phyloP scores from a whole-genome alignment of 2,888 invertebrate species.

The Ochropacha duplaris region DNA sequence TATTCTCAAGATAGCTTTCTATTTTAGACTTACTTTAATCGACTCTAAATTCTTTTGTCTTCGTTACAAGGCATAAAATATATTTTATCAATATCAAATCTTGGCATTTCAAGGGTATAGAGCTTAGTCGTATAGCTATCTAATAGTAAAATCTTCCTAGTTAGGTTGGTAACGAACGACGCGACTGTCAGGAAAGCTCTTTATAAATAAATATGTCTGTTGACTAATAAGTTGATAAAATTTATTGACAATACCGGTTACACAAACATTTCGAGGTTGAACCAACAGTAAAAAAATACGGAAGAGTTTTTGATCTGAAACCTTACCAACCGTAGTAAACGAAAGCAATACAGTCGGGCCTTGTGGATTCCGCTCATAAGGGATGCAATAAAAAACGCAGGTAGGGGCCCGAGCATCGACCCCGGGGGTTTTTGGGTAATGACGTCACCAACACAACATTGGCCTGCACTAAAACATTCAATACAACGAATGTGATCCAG shows the following conservation, averaged over 20 bases:
- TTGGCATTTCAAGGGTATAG: neutral
- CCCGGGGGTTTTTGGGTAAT: conserved; percentile 62
- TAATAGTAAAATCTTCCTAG: neutral
- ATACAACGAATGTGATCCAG: conserved; percentile 44
- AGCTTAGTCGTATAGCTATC: neutral
- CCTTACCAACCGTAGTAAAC: conserved; percentile 6
- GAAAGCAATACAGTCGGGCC: conserved; percentile 49
- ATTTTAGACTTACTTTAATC: neutral
- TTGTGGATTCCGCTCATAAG: conserved; percentile 55
- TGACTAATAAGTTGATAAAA: neutral
- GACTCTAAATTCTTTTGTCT: neutral
- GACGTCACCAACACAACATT: conserved; percentile 65
- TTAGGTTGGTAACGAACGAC: neutral
- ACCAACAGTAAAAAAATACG: neutral
- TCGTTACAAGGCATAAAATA: neutral
- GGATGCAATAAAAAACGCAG: conserved; percentile 80
- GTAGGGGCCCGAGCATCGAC: conserved; percentile 78
- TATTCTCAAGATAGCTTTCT: neutral
- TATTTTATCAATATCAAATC: neutral
- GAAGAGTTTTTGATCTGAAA: neutral
- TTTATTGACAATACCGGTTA: conserved; percentile 2
- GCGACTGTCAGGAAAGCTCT: neutral
- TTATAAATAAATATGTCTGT: neutral
- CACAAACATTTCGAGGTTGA: neutral
- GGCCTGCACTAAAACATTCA: conserved; percentile 39